These are phyloP conservation scores for Recurvirostra avosetta DNA, from an alignment of 2,113 vertebrate genomes.

Conservation along the genomic window DNA sequence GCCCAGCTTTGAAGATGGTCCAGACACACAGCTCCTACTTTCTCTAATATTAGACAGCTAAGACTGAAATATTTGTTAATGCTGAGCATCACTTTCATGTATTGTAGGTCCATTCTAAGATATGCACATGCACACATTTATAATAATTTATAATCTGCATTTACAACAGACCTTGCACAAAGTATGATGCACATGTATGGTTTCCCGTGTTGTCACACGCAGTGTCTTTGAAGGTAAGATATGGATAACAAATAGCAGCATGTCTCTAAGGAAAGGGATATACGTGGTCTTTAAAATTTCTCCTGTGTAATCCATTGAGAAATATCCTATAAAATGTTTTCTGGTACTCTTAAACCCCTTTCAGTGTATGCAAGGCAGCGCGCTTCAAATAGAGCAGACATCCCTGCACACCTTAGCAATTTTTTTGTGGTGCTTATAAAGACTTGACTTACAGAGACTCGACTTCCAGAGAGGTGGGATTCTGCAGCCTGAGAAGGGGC, in stretches of 20 bases:
- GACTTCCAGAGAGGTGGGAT: not conserved
- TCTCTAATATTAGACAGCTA: not conserved
- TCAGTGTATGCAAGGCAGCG: not conserved
- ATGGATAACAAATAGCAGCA: not conserved
- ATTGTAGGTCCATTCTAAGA: not conserved
- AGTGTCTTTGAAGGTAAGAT: not conserved
- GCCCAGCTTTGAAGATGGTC: not conserved
- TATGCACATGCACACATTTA: not conserved
- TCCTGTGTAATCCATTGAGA: not conserved
- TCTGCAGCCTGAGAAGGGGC: not conserved
- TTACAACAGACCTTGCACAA: not conserved
- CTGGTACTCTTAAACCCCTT: not conserved
- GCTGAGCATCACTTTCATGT: not conserved
- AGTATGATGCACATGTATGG: accelerated
- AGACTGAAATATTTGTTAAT: not conserved
- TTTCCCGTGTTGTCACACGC: not conserved
- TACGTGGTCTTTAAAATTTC: not conserved
- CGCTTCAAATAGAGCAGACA: not conserved
- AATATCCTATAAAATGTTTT: not conserved
- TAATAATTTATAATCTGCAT: not conserved
- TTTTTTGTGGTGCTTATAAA: not conserved
- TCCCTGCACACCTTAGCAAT: not conserved
- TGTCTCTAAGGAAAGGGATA: not conserved
- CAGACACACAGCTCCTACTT: not conserved
- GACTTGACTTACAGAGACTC: not conserved